Evolutionary conservation across 92 coral and sea anemone genomes (phyloP), one percentile per base, ranked within the genome.

Genomic region (Muricea muricata): DNA sequence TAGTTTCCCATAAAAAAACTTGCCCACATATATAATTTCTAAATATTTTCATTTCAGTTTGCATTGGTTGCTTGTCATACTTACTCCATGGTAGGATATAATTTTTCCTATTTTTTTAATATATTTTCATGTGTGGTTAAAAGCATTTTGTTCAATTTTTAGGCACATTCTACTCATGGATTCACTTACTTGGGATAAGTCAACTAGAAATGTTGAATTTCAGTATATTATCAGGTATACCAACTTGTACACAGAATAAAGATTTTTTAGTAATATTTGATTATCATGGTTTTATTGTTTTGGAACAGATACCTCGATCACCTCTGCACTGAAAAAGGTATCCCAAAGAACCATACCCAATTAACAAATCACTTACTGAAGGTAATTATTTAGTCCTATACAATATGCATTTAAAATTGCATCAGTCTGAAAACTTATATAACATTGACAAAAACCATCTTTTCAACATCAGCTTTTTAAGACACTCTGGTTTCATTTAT

Each of bases 101-200:
- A 17, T 67, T 7, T 67, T 37, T n/a, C n/a, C n/a, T 37, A 23
- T 28, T 30, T 17, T 1, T 31, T 2, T 2, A 18, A 67, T 3
- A 67, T 2, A 25, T 31, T 61, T 4, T 61, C 12, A 24, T 24
- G 32, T 5, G 11, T 61, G 32, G 24, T 25, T 2, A 1, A 7
- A 25, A 61, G 30, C 11, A 61, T 31, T 25, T 13, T 20, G 24
- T 6, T 13, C 6, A 67, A 67, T 31, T 23, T 23, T 37, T 31
- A 67, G 74, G 80, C 80, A 74, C 41, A 74, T 74, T 46, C 23
- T 74, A 30, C 25, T 74, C 26, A 40, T 74, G 60, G 80, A 74
- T 46, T 74, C 80, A 7, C 41, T 74, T 28, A 74, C 80, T 34
- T 74, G 80, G n/a, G n/a, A n/a, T n/a, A n/a, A n/a, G n/a, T n/a